phyloP scores from a whole-genome alignment of 2,888 invertebrate species.

The Spilosoma lubricipeda region DNA sequence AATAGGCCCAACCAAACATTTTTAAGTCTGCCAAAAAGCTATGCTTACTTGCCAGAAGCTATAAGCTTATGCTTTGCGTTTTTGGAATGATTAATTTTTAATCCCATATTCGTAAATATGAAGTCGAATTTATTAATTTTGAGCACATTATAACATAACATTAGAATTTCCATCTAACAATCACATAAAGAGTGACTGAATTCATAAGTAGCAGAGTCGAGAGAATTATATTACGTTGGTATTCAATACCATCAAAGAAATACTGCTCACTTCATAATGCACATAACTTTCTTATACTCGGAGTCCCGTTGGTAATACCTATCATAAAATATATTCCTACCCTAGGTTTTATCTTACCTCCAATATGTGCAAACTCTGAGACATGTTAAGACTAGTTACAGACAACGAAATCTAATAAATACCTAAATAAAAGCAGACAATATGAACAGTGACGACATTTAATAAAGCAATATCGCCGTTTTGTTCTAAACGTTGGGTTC shows the following conservation, averaged over 20 bases:
- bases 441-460: conserved; percentile 28
- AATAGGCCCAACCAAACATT: conserved; percentile 26
- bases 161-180: conserved; percentile 9
- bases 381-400: conserved; percentile 48
- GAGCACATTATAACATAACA: conserved; percentile 21
- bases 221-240: conserved; percentile 31
- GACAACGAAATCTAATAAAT: conserved; percentile 38
- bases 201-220: conserved; percentile 19
- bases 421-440: conserved; percentile 42
- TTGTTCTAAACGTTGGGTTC: neutral
- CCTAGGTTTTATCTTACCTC: conserved; percentile 26
- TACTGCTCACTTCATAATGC: conserved; percentile 12
- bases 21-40: conserved; percentile 29
- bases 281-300: conserved; percentile 6
- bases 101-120: conserved; percentile 38
- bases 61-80: conserved; percentile 16
- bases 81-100: conserved; percentile 56
- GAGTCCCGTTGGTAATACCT: neutral
- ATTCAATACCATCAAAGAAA: conserved; percentile 41
- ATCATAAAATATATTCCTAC: conserved; percentile 2
- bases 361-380: conserved; percentile 45
- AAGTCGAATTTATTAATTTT: conserved; percentile 16
- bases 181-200: conserved; percentile 7
- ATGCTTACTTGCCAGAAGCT: conserved; percentile 41
- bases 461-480: conserved; percentile 5